phyloP scores from a whole-genome alignment of 2,113 vertebrate species.

The Clarias gariepinus region DNA sequence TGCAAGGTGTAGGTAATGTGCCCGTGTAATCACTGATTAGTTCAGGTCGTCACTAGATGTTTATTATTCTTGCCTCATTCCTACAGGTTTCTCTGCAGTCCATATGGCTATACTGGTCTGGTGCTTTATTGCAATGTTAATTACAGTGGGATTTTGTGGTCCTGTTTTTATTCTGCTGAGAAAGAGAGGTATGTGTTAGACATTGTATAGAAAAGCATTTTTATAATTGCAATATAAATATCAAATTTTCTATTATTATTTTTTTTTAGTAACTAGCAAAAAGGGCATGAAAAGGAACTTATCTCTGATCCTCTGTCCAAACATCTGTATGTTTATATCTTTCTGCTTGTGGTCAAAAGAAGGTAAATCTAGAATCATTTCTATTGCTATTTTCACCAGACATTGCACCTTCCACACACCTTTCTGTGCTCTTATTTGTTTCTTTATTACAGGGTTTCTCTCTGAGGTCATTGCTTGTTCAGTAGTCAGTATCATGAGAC shows the following conservation, averaged over 20 bases:
- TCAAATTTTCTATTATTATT: no score
- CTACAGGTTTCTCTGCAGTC: slow-evolving; percentile 22
- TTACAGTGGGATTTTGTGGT: neutral
- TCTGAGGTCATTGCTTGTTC: neutral
- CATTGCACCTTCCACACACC: no score
- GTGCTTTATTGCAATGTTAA: slow-evolving; percentile 6
- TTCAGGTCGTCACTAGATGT: no score
- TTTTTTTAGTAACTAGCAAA: neutral
- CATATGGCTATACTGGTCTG: slow-evolving; percentile 22
- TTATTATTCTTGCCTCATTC: no score
- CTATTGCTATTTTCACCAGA: no score
- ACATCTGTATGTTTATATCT: neutral
- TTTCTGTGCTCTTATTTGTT: no score
- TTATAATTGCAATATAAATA: no score
- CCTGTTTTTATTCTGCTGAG: neutral
- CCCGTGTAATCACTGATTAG: no score
- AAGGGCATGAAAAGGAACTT: neutral
- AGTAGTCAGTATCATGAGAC: neutral
- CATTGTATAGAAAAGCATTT: neutral
- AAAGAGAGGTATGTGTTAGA: slow-evolving; percentile 1
- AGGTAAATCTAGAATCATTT: no score
- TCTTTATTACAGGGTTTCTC: neutral
- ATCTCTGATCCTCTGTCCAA: neutral
- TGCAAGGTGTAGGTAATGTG: slow-evolving; percentile 40
- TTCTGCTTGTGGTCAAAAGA: no score